Evolutionary conservation across 2,797 vertebrate species (phyloP).

Genomic region (Anolis apletophallus): DNA sequence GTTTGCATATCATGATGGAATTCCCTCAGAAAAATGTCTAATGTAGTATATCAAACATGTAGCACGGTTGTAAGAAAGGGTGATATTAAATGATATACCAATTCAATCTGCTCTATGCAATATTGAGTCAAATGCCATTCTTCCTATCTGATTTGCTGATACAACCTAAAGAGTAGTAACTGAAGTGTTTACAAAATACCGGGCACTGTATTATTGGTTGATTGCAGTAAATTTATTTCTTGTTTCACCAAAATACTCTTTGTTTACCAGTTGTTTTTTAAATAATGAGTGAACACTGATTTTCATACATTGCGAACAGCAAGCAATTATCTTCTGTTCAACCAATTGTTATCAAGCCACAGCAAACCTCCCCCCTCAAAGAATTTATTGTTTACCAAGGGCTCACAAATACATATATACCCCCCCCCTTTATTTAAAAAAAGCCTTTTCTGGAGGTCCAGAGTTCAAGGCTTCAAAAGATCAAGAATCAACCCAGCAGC

Average conservation of each 20-base stretch:
- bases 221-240: not conserved
- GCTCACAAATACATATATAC: too few species aligned
- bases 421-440: too few species aligned
- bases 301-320: not conserved
- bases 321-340: not conserved
- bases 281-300: not conserved
- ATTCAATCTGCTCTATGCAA: constrained; percentile 6
- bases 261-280: not conserved
- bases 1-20: constrained; percentile 8
- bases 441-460: too few species aligned
- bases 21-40: constrained; percentile 23
- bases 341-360: not conserved
- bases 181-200: constrained; percentile 9
- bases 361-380: too few species aligned
- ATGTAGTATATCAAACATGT: constrained; percentile 22
- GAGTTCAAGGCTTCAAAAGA: too few species aligned
- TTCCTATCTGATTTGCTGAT: constrained; percentile 7
- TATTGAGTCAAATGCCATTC: constrained; percentile 10
- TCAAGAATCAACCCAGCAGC: too few species aligned
- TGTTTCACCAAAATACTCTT: not conserved
- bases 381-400: too few species aligned
- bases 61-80: not conserved
- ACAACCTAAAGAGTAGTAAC: constrained; percentile 1
- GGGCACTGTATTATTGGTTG: not conserved
- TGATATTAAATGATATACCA: not conserved